Base-by-base conservation (phyloP, 2,797 vertebrate genomes). In the Nothura maculosa region DNA sequence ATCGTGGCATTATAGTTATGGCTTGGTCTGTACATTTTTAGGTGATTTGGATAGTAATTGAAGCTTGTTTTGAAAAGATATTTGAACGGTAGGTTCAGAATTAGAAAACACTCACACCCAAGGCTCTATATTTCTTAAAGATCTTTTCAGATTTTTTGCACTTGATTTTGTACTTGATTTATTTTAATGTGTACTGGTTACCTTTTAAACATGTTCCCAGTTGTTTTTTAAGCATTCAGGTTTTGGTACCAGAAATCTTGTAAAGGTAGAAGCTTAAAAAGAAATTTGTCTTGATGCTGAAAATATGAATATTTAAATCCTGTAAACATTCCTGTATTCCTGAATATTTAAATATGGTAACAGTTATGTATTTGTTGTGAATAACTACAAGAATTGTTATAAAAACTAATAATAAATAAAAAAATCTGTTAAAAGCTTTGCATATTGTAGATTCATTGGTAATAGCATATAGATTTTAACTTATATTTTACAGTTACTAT, bases 401-500 rank as follows among this genome's bases (percentile, higher is more conserved):
- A 30, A 66, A 73, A 92, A 55, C 1, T 27, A 68, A 78, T 30
- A 63, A 45, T n/a, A 48, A 83, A 69, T 36, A 2, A 2, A 85
- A 50, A 70, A 60, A 12, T 20, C 5, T 0, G 5, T 70, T 91
- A 43, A 83, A 83, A 80, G 28, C 30, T 89, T 77, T 77, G 22
- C 67, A 54, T 50, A 9, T 54, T 86, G 20, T 74, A 55, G 21
- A 54, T 64, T 50, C 34, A 55, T 81, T 40, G 22, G 12, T 75
- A 73, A 28, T 45, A 77, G 34, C 69, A 69, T 15, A 22, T 32
- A 21, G 15, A 52, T 15, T 62, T 89, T 76, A 89, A 85, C 94
- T 93, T 85, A 43, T 13, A 61, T 61, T 83, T 89, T 89, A 45
- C 14, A 22, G 22, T 91, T 93, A 3, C 19, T 94, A 16, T 84